Conservation (phyloP, 2,113 vertebrate genomes). For the Isichthys henryi region DNA sequence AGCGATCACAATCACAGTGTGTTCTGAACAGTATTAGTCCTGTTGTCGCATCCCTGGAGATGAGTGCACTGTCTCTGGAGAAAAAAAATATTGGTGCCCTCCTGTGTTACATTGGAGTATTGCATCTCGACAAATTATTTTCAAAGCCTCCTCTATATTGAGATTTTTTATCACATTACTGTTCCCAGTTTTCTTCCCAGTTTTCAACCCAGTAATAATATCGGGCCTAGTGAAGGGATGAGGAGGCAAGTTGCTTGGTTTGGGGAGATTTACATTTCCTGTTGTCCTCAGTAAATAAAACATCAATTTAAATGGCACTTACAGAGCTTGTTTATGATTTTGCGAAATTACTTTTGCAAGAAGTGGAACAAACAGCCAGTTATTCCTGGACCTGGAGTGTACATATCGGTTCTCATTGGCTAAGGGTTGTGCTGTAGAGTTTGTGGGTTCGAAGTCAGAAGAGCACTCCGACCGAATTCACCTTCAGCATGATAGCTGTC, state of each 20-base stretch:
- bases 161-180: not conserved
- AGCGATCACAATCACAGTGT: not conserved
- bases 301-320: not conserved
- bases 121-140: not conserved
- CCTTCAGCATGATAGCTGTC: not conserved
- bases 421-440: not conserved
- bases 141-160: not conserved
- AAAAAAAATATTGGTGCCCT: conserved; percentile 5
- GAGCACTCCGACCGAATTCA: not conserved
- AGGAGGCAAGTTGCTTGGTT: not conserved
- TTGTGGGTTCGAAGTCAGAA: not conserved
- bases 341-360: not conserved
- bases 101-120: conserved; percentile 17
- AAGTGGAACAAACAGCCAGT: not conserved
- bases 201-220: not conserved
- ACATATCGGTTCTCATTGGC: not conserved
- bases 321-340: not conserved
- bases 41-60: not conserved
- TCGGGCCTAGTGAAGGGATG: not conserved
- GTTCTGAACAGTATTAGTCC: not conserved
- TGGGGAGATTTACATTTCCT: not conserved
- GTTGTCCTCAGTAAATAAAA: not conserved
- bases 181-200: not conserved
- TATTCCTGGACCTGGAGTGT: not conserved
- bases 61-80: not conserved